phyloP scores from a whole-genome alignment of 2,113 vertebrate species.

The Scomber colias region DNA sequence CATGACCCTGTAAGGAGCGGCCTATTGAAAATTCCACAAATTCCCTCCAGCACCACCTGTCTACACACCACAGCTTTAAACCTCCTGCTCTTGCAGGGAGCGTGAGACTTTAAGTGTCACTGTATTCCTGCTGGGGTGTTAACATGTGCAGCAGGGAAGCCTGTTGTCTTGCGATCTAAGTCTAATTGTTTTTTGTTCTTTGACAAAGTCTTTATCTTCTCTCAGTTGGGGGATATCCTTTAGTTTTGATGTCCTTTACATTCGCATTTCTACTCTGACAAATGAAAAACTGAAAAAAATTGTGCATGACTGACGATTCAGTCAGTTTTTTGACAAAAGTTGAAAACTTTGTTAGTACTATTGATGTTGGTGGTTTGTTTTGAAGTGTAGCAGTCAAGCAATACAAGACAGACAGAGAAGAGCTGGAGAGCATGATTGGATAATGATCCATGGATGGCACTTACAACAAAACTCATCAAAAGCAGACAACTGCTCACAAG shows the following conservation, averaged over 20 bases:
- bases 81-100: background rate
- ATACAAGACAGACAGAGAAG: slow-evolving; percentile 19
- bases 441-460: slow-evolving; percentile 60
- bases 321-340: slow-evolving; percentile 43
- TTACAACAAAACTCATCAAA: slow-evolving; percentile 63
- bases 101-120: background rate
- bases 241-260: background rate
- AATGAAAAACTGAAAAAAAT: slow-evolving; percentile 12
- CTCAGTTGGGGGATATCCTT: background rate
- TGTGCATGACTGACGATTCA: slow-evolving; percentile 7
- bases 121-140: slow-evolving; percentile 14
- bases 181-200: slow-evolving; percentile 13
- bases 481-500: slow-evolving; percentile 27
- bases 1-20: slow-evolving; percentile 6
- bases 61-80: background rate
- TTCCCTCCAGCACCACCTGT: slow-evolving; percentile 29
- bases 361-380: slow-evolving; percentile 59
- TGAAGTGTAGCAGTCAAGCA: slow-evolving; percentile 41
- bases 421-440: slow-evolving; percentile 61
- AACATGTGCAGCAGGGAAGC: background rate
- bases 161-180: slow-evolving; percentile 9
- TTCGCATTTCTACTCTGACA: background rate
- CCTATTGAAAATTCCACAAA: slow-evolving; percentile 20
- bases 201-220: background rate
- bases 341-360: slow-evolving; percentile 34